phyloP scores from a whole-genome alignment of 2,797 vertebrate species.

The Capromys pilorides region DNA sequence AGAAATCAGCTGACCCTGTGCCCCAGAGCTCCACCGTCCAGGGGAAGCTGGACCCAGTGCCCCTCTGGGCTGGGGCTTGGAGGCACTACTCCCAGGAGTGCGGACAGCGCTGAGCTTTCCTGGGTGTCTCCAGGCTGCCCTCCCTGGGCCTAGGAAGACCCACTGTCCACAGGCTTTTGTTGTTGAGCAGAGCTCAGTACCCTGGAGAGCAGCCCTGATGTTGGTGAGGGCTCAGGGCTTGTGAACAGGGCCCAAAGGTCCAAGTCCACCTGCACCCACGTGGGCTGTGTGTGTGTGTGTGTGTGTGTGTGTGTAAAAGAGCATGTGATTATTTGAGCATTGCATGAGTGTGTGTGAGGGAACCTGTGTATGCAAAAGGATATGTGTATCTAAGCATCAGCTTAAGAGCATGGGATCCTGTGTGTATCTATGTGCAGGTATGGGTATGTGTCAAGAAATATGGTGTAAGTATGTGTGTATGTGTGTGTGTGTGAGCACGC shows the following conservation, averaged over 20 bases:
- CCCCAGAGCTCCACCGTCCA: background rate
- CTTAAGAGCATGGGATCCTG: no score
- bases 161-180: background rate
- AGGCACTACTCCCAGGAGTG: no score
- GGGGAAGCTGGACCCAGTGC: background rate
- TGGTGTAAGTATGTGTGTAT: no score
- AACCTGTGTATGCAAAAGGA: background rate
- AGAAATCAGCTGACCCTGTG: background rate
- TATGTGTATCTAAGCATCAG: no score
- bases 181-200: background rate
- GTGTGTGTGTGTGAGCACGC: background rate
- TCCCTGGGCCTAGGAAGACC: background rate
- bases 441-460: no score
- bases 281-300: background rate
- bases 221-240: background rate
- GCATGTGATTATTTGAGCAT: background rate
- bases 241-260: background rate
- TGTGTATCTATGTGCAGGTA: no score
- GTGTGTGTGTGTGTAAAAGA: no score
- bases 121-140: background rate
- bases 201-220: background rate
- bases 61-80: no score
- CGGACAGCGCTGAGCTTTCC: background rate
- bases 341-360: no score
- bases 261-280: background rate